phyloP scores from a whole-genome alignment of 2,797 vertebrate genomes.

The Oryzias sinensis region DNA sequence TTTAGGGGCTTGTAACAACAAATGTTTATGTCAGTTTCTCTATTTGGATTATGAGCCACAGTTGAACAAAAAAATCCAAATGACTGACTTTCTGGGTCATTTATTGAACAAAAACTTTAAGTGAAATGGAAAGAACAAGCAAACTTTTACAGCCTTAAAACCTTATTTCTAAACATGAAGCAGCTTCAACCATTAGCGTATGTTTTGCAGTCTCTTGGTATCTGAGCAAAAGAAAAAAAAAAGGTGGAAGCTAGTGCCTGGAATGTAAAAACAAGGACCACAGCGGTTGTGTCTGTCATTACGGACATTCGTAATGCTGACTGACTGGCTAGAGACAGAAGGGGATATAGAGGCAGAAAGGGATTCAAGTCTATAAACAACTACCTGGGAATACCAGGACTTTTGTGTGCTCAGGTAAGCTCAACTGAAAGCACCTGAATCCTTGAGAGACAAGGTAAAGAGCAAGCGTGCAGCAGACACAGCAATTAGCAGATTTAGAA shows the following conservation, averaged over 20 bases:
- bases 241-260: slow-evolving; percentile 25
- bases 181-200: slow-evolving; percentile 15
- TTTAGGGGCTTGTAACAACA: slow-evolving; percentile 17
- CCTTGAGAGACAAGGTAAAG: slow-evolving; percentile 37
- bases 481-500: slow-evolving; percentile 48
- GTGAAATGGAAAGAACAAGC: slow-evolving; percentile 7
- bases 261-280: slow-evolving; percentile 54
- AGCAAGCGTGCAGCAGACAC: slow-evolving; percentile 25
- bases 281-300: slow-evolving; percentile 56
- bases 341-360: slow-evolving; percentile 45
- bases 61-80: slow-evolving; percentile 32
- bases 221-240: slow-evolving; percentile 16
- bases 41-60: slow-evolving; percentile 15
- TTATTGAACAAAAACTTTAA: slow-evolving; percentile 26
- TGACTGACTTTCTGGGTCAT: slow-evolving; percentile 23
- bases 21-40: slow-evolving; percentile 12
- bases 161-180: slow-evolving; percentile 7
- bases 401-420: slow-evolving; percentile 67
- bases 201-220: slow-evolving; percentile 30
- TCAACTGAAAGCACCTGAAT: slow-evolving; percentile 65
- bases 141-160: slow-evolving; percentile 31
- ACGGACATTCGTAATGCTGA: slow-evolving; percentile 56
- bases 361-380: slow-evolving; percentile 61
- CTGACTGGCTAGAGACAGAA: slow-evolving; percentile 58
- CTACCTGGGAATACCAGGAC: slow-evolving; percentile 50